Base-by-base conservation (phyloP, 2,888 invertebrate species). In the Cosmorhoe ocellata region DNA sequence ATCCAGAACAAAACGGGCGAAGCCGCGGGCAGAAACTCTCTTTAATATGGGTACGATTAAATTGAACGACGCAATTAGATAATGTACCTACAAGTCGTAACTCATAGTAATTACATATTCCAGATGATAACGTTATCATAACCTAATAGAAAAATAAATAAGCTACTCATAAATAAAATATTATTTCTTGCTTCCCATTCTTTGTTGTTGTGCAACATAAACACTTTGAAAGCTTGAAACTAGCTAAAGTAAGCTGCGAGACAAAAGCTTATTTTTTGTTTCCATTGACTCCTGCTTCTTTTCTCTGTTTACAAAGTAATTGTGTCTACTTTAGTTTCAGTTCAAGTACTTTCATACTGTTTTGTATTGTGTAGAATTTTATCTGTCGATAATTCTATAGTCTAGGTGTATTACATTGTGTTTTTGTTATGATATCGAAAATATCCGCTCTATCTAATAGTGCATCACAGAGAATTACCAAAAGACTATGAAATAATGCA, bases 1-100 rank as follows among this genome's bases (percentile, higher is more conserved):
- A n/a, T n/a, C n/a, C n/a, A n/a, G n/a, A n/a, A n/a, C n/a, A n/a
- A n/a, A n/a, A n/a, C n/a, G n/a, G n/a, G n/a, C n/a, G n/a, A n/a
- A n/a, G n/a, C n/a, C n/a, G n/a, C n/a, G n/a, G n/a, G n/a, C n/a
- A n/a, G n/a, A n/a, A n/a, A n/a, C n/a, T n/a, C n/a, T n/a, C 11
- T n/a, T 36, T 44, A 37, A 56, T 51, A 38, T 51, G 54, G 62
- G 56, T 54, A 51, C 42, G 51, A 58, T 58, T 56, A 22, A 58
- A 59, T 57, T 43, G 50, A 60, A 59, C 61, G 61, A 51, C 59
- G 49, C 50, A 48, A 45, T 52, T 39, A 33, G 28, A 22, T 33
- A 12, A n/a, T n/a, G n/a, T n/a, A n/a, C n/a, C n/a, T 12, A 28
- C 59, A 28, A 26, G 9, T 13, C 33, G 48, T 42, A 43, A 45